Percentiles rank a stretch among this genome's conserved stretches.
Conservation (phyloP, 1,140 invertebrate genomes). For the Ceratosolen solmsi region DNA sequence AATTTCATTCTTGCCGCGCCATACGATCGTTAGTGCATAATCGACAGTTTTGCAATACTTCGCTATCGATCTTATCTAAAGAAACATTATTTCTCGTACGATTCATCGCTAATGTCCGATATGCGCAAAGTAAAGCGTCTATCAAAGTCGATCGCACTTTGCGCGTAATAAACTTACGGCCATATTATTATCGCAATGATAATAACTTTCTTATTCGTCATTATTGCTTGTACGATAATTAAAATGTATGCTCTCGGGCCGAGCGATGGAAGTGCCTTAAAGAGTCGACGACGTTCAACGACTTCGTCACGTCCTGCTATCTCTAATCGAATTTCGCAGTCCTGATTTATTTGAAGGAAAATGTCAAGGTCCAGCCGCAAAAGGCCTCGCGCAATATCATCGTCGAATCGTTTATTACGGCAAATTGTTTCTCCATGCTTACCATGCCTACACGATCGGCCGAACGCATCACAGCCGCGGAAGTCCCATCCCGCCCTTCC, state of each 20-base stretch:
- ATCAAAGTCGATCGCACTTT: not conserved
- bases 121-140: constrained; percentile 4
- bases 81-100: constrained; percentile 24
- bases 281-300: not conserved
- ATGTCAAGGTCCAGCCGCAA: not conserved
- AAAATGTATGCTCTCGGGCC: not conserved
- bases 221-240: constrained; percentile 24
- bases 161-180: not conserved
- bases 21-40: constrained; percentile 44
- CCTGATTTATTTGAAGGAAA: not conserved
- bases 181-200: not conserved
- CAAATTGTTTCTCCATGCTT: not conserved
- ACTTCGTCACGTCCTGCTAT: not conserved
- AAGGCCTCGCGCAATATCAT: not conserved
- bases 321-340: not conserved
- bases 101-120: not conserved
- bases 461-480: no score
- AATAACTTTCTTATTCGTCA: not conserved
- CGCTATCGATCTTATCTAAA: constrained; percentile 39
- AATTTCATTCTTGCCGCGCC: not conserved
- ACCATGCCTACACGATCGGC: no score
- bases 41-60: constrained; percentile 40
- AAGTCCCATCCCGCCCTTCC: no score
- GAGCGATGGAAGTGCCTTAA: no score
- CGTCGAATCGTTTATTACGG: not conserved